Evolutionary conservation across 2,888 invertebrate genomes (phyloP).

Genomic region (Caenorhabditis panamensis): DNA sequence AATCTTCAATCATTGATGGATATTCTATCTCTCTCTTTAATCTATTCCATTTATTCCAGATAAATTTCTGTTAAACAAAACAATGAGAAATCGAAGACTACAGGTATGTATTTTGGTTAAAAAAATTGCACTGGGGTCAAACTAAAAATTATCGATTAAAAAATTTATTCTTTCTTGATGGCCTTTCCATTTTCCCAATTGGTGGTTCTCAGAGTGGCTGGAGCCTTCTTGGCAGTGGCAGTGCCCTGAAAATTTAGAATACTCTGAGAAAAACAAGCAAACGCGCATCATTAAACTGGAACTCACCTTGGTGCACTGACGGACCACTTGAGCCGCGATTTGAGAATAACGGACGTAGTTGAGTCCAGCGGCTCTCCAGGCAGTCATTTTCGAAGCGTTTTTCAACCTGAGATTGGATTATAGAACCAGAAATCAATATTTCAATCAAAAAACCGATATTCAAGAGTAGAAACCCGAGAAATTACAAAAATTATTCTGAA

Average conservation of each 20-base stretch:
- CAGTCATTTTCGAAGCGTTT: constrained; percentile 65
- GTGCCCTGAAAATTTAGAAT: constrained; percentile 30
- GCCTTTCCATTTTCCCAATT: constrained; percentile 89
- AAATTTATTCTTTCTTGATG: constrained; percentile 26
- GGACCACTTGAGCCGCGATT: constrained; percentile 88
- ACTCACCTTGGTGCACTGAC: constrained; percentile 87
- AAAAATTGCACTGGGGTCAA: background rate
- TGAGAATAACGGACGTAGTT: constrained; percentile 97
- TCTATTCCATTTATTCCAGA: background rate
- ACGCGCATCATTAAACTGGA: background rate
- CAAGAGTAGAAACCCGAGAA: no score
- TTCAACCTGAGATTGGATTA: constrained; percentile 16
- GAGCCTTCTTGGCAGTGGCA: constrained; percentile 85
- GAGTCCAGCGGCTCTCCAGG: constrained; percentile 77
- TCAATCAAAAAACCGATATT: constrained; percentile 7
- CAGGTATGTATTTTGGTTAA: no score
- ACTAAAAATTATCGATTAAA: background rate
- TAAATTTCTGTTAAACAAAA: no score
- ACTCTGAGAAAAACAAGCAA: no score
- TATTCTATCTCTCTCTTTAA: background rate
- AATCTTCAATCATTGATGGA: background rate
- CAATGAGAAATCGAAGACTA: no score
- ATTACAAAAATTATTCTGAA: no score
- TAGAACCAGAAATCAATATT: constrained; percentile 17
- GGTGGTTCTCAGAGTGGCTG: constrained; percentile 88